A percentile compares a stretch with the other conserved stretches of the same genome.
These are phyloP conservation scores for Aegithalos caudatus DNA, from an alignment of 2,113 vertebrate species.

Conservation along the genomic window DNA sequence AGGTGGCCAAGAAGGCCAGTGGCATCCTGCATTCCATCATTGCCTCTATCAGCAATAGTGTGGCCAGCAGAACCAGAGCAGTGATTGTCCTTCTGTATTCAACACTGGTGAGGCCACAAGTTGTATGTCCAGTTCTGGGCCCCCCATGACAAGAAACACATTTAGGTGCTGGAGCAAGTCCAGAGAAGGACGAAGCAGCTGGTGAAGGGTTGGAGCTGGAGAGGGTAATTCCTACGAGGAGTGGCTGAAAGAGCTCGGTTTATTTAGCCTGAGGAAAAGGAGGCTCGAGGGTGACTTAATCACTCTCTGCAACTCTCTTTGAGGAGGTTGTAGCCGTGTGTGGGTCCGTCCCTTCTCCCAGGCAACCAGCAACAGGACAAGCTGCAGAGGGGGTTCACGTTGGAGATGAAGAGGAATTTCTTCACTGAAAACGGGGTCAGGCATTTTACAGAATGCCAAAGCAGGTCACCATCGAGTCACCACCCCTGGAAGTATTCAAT, in stretches of 20 bases:
- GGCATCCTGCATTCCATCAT: background rate
- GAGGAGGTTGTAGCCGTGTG: background rate
- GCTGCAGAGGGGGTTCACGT: background rate
- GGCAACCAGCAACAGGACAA: background rate
- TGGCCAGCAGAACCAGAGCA: background rate
- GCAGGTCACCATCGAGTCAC: background rate
- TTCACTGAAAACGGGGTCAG: background rate
- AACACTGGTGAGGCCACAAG: background rate
- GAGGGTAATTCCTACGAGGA: background rate
- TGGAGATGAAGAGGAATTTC: background rate
- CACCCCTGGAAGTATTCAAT: background rate
- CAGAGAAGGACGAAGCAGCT: background rate
- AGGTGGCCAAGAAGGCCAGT: background rate
- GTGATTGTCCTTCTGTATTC: background rate
- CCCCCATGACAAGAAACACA: background rate
- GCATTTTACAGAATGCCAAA: background rate
- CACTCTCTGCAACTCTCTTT: background rate
- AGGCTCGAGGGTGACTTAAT: background rate
- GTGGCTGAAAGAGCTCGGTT: background rate
- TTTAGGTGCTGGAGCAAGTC: background rate
- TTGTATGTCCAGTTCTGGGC: background rate
- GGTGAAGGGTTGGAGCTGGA: background rate
- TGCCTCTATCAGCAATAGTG: background rate
- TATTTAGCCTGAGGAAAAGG: background rate
- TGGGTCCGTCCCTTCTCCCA: background rate